These are phyloP conservation scores for Orthosia gothica DNA, from an alignment of 2,888 invertebrate species.

Conservation along the genomic window DNA sequence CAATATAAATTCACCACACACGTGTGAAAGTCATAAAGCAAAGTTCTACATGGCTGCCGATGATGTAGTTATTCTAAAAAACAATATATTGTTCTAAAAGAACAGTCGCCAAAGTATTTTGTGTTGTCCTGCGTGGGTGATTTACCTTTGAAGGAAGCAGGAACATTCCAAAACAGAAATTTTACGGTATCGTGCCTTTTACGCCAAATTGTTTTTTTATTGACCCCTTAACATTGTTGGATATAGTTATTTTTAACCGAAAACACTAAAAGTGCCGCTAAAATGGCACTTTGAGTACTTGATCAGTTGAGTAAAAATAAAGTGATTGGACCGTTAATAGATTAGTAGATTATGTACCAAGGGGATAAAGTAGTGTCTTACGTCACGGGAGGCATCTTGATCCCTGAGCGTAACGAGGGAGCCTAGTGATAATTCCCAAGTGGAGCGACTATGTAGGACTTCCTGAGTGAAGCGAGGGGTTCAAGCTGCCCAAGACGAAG, in stretches of 20 bases:
- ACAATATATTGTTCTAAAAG: slow-evolving; percentile 14
- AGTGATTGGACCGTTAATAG: background rate
- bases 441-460: no score
- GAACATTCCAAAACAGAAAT: slow-evolving; percentile 47
- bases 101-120: slow-evolving; percentile 24
- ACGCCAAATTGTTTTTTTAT: slow-evolving; percentile 56
- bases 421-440: no score
- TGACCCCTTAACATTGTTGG: slow-evolving; percentile 22
- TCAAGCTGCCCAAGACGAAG: no score
- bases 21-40: slow-evolving; percentile 36
- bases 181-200: slow-evolving; percentile 72
- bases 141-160: slow-evolving; percentile 47
- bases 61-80: slow-evolving; percentile 23
- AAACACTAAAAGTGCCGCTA: slow-evolving; percentile 33
- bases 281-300: slow-evolving; percentile 5
- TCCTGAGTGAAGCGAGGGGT: no score
- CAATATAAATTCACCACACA: slow-evolving; percentile 3
- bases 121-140: slow-evolving; percentile 51
- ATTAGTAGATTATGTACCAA: no score
- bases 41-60: slow-evolving; percentile 14
- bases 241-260: slow-evolving; percentile 29
- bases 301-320: slow-evolving; percentile 19
- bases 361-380: no score
- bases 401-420: no score
- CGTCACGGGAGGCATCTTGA: no score